Evolutionary conservation across 2,113 vertebrate species (phyloP), one percentile per base, ranked within the genome.

Genomic region (Melanostigma gelatinosum): DNA sequence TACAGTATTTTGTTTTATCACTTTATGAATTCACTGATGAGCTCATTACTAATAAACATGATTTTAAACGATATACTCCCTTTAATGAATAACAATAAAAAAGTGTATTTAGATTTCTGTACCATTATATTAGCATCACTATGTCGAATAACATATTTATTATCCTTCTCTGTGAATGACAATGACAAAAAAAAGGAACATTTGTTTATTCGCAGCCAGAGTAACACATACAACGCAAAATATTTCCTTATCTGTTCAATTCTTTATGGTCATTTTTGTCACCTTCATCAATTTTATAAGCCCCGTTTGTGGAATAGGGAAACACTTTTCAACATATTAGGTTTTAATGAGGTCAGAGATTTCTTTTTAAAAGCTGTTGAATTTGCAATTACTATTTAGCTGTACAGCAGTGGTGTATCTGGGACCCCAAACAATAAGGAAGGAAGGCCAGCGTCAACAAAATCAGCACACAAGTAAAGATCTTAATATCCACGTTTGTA

Each of bases 401-500:
- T 42, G 12, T 48, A 24, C 27, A 29, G 40, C 20, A 11, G 13
- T 12, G 40, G 10, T 8, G 16, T 77, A n/a, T 50, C n/a, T 36
- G 8, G 13, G 16, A 58, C 13, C 40, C 72, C 55, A 76, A 85
- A 64, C 40, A 72, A 76, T 61, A 34, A 77, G 5, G 32, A 50
- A 65, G 63, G 22, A 74, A 73, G 22, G 18, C 8, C 27, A 46
- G 42, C 40, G 42, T 55, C 75, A 24, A 71, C 58, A 76, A 73
- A 79, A 66, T 40, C 44, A 8, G 3, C 40, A 61, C 55, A 12
- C 8, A n/a, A 12, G 32, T 20, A n/a, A 63, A 73, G 11, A 44
- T 42, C 9, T 58, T 54, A 48, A 65, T 40, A 73, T 83, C 50
- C 72, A 22, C 8, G 4, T 64, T 66, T 82, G 36, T 66, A 65